Percentiles rank a stretch among this genome's conserved stretches.
phyloP scores from a whole-genome alignment of 1,140 invertebrate species.

The Ooceraea biroi region DNA sequence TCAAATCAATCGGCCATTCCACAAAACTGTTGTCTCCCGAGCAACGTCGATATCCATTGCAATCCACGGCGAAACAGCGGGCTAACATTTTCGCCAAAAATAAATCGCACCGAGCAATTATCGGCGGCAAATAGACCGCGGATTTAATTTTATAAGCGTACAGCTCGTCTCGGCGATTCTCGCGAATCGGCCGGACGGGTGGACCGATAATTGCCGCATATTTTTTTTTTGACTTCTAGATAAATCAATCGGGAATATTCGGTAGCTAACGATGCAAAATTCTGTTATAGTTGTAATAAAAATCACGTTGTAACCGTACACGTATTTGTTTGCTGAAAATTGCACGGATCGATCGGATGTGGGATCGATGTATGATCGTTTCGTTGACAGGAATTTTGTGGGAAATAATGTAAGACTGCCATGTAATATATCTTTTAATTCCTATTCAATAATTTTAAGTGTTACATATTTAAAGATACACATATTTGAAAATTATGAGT shows the following conservation, averaged over 20 bases:
- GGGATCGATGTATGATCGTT: neutral
- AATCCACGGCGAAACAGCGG: neutral
- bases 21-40: neutral
- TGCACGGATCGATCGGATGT: too few species aligned
- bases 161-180: neutral
- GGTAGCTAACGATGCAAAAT: slow-evolving; percentile 8
- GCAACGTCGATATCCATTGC: neutral
- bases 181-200: too few species aligned
- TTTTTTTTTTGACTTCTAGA: neutral
- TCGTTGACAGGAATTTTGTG: neutral
- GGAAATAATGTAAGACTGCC: neutral
- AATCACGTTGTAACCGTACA: neutral
- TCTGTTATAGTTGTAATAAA: neutral
- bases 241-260: neutral
- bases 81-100: neutral
- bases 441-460: too few species aligned
- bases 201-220: slow-evolving; percentile 8
- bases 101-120: neutral
- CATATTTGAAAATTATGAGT: too few species aligned
- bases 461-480: neutral
- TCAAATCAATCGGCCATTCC: slow-evolving; percentile 6
- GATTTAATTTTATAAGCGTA: slow-evolving; percentile 10
- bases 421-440: neutral
- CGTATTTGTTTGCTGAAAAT: neutral
- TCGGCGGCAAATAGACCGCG: neutral